phyloP scores from a whole-genome alignment of 2,797 vertebrate genomes.

The Chrysocyon brachyurus region DNA sequence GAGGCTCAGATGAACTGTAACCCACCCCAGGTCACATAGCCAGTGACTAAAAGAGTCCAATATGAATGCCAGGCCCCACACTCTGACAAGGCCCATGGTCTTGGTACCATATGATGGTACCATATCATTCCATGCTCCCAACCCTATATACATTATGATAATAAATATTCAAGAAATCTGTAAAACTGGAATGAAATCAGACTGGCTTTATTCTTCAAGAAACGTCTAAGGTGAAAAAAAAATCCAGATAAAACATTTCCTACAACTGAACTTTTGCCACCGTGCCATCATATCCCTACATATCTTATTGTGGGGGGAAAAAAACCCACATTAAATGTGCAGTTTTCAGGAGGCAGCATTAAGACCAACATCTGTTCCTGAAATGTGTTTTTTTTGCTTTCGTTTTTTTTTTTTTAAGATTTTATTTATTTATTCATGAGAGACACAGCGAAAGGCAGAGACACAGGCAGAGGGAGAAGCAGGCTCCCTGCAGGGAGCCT shows the following conservation, averaged over 20 bases:
- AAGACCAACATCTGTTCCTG: neutral
- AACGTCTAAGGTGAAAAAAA: neutral
- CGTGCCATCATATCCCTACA: neutral
- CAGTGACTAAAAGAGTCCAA: neutral
- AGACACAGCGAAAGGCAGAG: no score
- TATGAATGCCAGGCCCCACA: neutral
- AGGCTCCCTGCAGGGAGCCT: no score
- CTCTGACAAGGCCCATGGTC: neutral
- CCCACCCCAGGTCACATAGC: neutral
- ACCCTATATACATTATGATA: neutral
- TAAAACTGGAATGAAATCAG: neutral
- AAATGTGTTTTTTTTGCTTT: neutral
- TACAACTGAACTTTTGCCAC: neutral
- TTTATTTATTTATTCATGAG: no score
- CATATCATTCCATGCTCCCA: neutral
- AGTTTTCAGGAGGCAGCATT: constrained; percentile 5
- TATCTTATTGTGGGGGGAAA: neutral
- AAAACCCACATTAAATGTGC: neutral
- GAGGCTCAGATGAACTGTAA: neutral
- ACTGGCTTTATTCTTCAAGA: constrained; percentile 24
- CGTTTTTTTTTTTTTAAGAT: no score
- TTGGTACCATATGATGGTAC: neutral
- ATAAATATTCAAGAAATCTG: constrained; percentile 42
- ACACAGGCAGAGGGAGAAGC: no score
- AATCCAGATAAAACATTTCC: constrained; percentile 39